Evolutionary conservation across 2,797 vertebrate genomes (phyloP), one percentile per base, ranked within the genome.

Genomic region (Pogoniulus pusillus): DNA sequence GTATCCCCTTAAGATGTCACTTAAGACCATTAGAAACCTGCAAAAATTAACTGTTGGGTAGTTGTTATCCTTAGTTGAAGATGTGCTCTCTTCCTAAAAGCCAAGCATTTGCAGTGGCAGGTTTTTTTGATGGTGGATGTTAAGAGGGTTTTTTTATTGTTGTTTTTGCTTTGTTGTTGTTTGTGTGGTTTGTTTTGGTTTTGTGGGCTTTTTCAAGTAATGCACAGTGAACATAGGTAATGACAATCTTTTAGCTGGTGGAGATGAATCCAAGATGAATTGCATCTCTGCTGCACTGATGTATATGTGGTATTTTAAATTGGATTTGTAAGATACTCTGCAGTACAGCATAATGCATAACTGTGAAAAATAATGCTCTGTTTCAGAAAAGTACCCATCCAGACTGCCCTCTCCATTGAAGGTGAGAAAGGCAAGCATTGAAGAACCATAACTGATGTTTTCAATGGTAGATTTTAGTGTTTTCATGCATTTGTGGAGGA

Each of bases 211-310:
- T 4, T 76, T 30, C 0, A 7, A 62, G 13, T 66, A 47, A 39
- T 49, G 20, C 7, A 5, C 5, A 15, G 7, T 79, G 45, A 32
- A 91, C 66, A 65, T 53, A 39, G 3, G 11, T n/a, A 27, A 53
- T 53, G 22, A 4, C 4, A 17, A 7, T 35, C 11, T 68, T 34
- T 43, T 78, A 51, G 0, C 0, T 35, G 20, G 6, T 75, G 6
- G 53, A 39, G 22, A 80, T 22, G 23, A 73, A 51, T 59, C 6
- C 26, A 59, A 43, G 82, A 45, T 4, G 14, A 72, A 20, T 57
- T 57, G 3, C 58, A 23, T 59, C 22, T 68, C 0, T 66, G 29
- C 49, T 72, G 15, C 6, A n/a, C 30, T 51, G 41, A 29, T 63
- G 1, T 49, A 19, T 70, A 7, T 14, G 2, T 27, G 18, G 18